Conservation (phyloP, 35 echinoderm and acorn worm genomes). For the Nesometra sesokonis region DNA sequence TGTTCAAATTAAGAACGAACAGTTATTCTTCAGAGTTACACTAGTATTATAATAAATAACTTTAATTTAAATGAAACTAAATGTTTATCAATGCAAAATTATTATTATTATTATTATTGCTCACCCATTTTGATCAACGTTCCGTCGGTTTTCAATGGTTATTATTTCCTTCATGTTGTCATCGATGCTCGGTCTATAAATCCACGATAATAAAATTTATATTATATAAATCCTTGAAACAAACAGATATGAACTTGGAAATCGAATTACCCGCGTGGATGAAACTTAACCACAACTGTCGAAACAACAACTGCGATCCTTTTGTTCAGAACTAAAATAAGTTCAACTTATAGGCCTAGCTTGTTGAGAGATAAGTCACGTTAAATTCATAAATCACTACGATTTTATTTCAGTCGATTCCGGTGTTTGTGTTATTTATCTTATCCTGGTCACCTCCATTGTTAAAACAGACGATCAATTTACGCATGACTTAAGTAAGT, state of each 20-base stretch:
- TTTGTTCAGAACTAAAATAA: too few species aligned
- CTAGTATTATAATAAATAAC: too few species aligned
- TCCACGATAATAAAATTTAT: not conserved
- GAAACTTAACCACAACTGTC: not conserved
- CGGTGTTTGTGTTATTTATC: not conserved
- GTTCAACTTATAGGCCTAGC: too few species aligned
- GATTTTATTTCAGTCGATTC: too few species aligned
- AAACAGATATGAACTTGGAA: not conserved
- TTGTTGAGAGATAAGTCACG: too few species aligned
- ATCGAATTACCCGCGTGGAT: not conserved
- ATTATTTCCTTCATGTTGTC: not conserved
- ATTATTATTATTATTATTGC: not conserved
- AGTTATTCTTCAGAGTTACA: too few species aligned
- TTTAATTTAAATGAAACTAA: too few species aligned
- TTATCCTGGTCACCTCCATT: not conserved
- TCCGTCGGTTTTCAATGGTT: not conserved
- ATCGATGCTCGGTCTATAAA: not conserved
- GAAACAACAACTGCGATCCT: not conserved
- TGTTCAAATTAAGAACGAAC: too few species aligned
- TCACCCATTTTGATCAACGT: not conserved
- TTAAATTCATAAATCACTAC: too few species aligned
- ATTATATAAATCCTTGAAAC: not conserved
- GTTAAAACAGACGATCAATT: not conserved
- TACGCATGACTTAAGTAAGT: not conserved
- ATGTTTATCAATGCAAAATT: too few species aligned